Conservation (phyloP, 2,113 vertebrate genomes). For the Casuarius casuarius region DNA sequence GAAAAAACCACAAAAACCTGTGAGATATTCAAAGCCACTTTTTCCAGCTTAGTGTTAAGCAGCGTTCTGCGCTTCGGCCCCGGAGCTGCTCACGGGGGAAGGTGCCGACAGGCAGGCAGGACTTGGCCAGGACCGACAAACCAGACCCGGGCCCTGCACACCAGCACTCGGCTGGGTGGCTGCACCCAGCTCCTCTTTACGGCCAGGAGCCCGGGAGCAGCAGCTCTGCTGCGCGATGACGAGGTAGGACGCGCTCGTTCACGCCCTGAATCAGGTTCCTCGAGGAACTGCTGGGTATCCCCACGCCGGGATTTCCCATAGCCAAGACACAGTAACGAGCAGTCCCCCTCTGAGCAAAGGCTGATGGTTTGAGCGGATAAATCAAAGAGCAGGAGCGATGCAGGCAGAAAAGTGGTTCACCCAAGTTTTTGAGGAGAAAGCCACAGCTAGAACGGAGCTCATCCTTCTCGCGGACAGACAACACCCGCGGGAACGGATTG, state of each 20-base stretch:
- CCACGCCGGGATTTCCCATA: too few species aligned
- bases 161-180: background rate
- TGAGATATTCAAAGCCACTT: background rate
- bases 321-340: background rate
- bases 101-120: too few species aligned
- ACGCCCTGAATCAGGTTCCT: too few species aligned
- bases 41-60: accelerated
- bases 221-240: background rate
- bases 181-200: background rate
- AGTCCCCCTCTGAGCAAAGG: background rate
- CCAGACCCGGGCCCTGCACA: too few species aligned
- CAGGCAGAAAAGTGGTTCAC: background rate
- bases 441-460: background rate
- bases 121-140: too few species aligned
- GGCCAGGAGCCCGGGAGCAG: too few species aligned
- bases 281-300: too few species aligned
- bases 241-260: too few species aligned
- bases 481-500: background rate
- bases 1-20: accelerated
- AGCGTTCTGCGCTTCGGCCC: background rate
- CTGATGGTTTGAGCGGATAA: background rate
- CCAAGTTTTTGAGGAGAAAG: too few species aligned
- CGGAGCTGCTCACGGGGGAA: too few species aligned
- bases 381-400: background rate
- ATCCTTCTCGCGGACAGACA: background rate